phyloP scores from a whole-genome alignment of 1,140 invertebrate species.

The Melanaphis sacchari region DNA sequence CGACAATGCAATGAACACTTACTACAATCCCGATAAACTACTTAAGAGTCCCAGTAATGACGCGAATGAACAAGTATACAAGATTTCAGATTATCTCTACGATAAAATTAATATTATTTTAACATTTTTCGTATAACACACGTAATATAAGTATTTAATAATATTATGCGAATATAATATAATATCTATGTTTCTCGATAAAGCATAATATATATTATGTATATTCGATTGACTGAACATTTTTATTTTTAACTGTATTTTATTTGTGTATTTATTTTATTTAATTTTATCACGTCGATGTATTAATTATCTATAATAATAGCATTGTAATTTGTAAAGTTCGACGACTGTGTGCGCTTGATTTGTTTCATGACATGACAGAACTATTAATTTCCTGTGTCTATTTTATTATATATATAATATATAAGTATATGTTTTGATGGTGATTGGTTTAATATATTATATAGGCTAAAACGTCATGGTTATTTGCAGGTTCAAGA shows the following conservation, averaged over 20 bases:
- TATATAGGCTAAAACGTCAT: background rate
- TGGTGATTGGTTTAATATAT: background rate
- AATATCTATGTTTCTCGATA: background rate
- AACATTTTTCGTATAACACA: background rate
- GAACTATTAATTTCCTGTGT: background rate
- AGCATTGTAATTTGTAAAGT: background rate
- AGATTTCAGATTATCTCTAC: slow-evolving; percentile 4
- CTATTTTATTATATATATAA: slow-evolving; percentile 10
- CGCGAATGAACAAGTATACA: background rate
- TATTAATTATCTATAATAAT: background rate
- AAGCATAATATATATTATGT: background rate
- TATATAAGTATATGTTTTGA: background rate
- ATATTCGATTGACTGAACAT: background rate
- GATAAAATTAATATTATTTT: slow-evolving; percentile 3
- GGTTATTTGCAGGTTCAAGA: background rate
- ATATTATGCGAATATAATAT: background rate
- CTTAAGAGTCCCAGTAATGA: background rate
- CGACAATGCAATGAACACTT: background rate
- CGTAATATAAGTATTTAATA: background rate
- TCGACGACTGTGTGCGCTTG: background rate
- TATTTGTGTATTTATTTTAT: background rate
- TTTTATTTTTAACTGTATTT: background rate
- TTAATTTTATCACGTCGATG: background rate
- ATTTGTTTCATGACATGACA: background rate
- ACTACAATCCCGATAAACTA: background rate